Base-by-base conservation (phyloP, 2,888 invertebrate species). In the Muscina levida region DNA sequence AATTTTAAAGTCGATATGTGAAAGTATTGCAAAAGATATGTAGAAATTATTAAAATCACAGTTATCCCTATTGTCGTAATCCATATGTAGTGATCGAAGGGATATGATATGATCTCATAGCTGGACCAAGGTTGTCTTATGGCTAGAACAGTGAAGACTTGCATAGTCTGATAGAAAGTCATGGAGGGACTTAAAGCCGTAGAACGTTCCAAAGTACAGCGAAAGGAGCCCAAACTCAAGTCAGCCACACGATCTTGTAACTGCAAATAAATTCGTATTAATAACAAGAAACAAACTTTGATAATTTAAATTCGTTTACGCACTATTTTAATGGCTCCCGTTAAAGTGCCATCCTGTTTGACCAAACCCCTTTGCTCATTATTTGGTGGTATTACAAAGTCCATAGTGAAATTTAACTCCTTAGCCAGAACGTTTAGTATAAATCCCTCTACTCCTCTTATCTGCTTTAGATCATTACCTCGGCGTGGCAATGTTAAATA, bases 61-160 rank as follows among this genome's bases (percentile, higher is more conserved):
- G 82, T 19, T 1, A 84, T 37, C 3, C 44, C 5, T 0, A 82
- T 17, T 24, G 84, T 56, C 0, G 79, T n/a, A 3, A 62, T 59
- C 86, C 86, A 86, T 24, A 85, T 84, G 22, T 82, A 80, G 0
- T 62, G 24, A 57, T 84, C 75, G 66, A 85, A 85, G 1, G 85
- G 85, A 78, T 83, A 85, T 0, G 80, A 67, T 13, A 85, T 72
- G 19, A 84, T 85, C 53, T 85, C 83, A 15, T 83, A 83, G 4
- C 85, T 80, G 10, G 82, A 71, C 84, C 84, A 85, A 4, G 81
- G 73, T 46, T 82, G 78, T 0, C 51, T 72, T 11, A 56, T 39
- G 0, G 82, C 67, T 26, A 83, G 62, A 0, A 85, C 82, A 0
- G 83, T 80, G 57, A 82, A 84, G 0, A 85, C 82, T 48, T 85